These are phyloP conservation scores for Colinus virginianus DNA, from an alignment of 2,113 vertebrate genomes.

Conservation along the genomic window DNA sequence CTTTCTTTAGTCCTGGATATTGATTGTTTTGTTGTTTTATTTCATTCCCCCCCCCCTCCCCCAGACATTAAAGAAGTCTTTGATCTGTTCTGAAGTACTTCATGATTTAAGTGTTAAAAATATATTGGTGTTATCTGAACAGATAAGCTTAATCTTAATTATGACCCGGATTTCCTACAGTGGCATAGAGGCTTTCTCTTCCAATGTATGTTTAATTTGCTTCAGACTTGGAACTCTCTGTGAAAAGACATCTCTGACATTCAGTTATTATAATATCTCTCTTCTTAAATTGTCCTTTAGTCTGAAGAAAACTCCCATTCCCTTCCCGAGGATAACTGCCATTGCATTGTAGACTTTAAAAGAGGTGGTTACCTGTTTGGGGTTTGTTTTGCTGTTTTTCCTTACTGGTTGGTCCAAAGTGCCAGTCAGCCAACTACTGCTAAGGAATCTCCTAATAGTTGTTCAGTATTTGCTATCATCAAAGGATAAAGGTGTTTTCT, in stretches of 20 bases:
- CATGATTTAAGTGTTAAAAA: not conserved
- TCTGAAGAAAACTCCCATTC: not conserved
- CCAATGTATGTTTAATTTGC: not conserved
- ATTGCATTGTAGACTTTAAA: not conserved
- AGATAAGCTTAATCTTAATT: not conserved
- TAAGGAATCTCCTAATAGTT: not conserved
- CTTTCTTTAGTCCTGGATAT: not conserved
- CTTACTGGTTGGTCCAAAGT: not conserved
- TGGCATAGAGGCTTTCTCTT: not conserved
- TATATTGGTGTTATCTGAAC: not conserved
- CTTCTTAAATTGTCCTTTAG: not conserved
- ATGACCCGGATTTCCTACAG: not conserved
- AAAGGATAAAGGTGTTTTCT: not conserved
- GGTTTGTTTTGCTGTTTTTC: not conserved
- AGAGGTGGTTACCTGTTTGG: not conserved
- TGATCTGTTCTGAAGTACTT: not conserved
- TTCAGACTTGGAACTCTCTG: not conserved
- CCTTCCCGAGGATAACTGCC: not conserved
- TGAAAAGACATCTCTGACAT: slow-evolving; percentile 38
- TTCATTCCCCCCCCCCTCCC: too few relatives aligned
- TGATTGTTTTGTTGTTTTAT: not conserved
- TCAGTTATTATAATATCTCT: not conserved
- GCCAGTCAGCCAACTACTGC: not conserved
- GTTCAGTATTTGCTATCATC: not conserved
- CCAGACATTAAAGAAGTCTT: not conserved